Conservation (phyloP, 2,888 invertebrate genomes). For the Phalera bucephala region DNA sequence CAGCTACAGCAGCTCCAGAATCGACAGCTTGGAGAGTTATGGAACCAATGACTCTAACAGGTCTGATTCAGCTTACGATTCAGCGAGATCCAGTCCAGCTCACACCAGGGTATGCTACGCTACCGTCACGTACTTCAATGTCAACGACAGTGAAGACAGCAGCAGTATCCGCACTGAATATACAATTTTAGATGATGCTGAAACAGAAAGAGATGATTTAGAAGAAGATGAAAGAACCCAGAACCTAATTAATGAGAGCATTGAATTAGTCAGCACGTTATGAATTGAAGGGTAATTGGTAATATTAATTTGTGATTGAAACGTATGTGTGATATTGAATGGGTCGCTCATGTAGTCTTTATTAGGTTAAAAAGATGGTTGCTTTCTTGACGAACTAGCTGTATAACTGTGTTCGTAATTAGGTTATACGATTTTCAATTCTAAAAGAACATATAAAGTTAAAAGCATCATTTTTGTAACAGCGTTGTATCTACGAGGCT, state of each 20-base stretch:
- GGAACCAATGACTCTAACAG: slow-evolving; percentile 53
- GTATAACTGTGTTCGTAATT: too few relatives aligned
- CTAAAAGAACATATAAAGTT: too few relatives aligned
- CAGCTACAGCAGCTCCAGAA: slow-evolving; percentile 61
- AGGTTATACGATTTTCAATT: too few relatives aligned
- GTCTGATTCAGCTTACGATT: slow-evolving; percentile 75
- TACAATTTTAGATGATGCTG: slow-evolving; percentile 66
- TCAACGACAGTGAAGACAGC: slow-evolving; percentile 72
- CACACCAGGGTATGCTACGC: slow-evolving; percentile 63
- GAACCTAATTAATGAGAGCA: slow-evolving; percentile 72
- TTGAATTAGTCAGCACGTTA: slow-evolving; percentile 72
- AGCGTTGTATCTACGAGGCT: too few relatives aligned
- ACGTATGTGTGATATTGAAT: slow-evolving; percentile 1
- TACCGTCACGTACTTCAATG: slow-evolving; percentile 72
- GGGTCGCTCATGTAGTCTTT: not conserved
- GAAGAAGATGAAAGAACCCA: slow-evolving; percentile 63
- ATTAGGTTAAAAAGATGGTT: not conserved
- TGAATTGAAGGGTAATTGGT: slow-evolving; percentile 41
- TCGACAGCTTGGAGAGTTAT: slow-evolving; percentile 57
- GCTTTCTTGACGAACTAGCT: too few relatives aligned
- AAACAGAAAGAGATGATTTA: slow-evolving; percentile 40
- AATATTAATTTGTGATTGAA: not conserved
- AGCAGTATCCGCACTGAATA: slow-evolving; percentile 75
- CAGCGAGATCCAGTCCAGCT: slow-evolving; percentile 64
- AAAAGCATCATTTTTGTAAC: too few relatives aligned